Percentiles rank a stretch among this genome's conserved stretches.
These are phyloP conservation scores for Octomys mimax DNA, from an alignment of 2,797 vertebrate genomes.

Conservation along the genomic window DNA sequence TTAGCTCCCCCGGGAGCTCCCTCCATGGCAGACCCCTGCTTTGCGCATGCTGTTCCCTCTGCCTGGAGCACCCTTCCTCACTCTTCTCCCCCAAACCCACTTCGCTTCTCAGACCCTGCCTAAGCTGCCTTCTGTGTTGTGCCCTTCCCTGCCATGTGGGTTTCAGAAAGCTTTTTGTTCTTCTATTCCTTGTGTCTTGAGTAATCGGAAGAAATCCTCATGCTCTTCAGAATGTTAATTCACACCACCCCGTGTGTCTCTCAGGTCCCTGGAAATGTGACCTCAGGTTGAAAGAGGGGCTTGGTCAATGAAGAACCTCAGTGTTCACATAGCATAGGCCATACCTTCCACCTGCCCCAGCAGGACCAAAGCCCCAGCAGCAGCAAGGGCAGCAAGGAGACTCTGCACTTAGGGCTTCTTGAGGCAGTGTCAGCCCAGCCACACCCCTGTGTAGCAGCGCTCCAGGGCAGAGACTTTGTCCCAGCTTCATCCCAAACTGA, in stretches of 20 bases:
- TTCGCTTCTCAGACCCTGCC: not conserved
- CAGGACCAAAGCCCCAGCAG: accelerated
- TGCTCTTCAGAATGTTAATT: not conserved
- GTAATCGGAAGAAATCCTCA: too few species aligned
- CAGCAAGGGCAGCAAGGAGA: not conserved
- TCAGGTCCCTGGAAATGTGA: not conserved
- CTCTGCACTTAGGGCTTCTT: not conserved
- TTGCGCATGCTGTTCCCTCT: not conserved
- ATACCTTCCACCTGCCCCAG: not conserved
- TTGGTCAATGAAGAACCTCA: not conserved
- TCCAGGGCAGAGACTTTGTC: not conserved
- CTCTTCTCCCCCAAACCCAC: not conserved
- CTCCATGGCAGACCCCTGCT: not conserved
- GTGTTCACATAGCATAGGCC: not conserved
- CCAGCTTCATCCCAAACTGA: not conserved
- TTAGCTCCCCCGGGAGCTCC: not conserved
- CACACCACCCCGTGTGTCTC: not conserved
- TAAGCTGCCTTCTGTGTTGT: not conserved
- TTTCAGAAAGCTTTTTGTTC: not conserved
- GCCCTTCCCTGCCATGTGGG: accelerated
- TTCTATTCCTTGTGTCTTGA: not conserved
- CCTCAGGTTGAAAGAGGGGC: not conserved
- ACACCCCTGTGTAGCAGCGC: too few species aligned
- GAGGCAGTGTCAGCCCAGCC: not conserved
- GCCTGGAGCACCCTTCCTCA: not conserved